Base-by-base conservation (phyloP, 2,113 vertebrate species). In the Salvelinus fontinalis region DNA sequence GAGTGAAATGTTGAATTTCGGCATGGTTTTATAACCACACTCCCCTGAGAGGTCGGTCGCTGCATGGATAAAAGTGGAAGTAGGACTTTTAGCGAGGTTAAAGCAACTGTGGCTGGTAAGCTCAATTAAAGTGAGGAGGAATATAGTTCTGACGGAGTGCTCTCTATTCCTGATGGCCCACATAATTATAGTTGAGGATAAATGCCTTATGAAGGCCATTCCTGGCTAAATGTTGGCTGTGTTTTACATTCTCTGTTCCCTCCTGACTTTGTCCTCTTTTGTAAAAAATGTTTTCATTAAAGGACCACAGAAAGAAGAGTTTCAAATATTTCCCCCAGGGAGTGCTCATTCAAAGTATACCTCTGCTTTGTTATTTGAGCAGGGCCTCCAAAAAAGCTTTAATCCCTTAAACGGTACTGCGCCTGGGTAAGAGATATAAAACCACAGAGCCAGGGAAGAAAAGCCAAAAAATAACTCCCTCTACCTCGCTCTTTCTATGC, bases 131-230 rank as follows among this genome's bases (percentile, higher is more conserved):
- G 26, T 79, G 69, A 60, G 18, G n/a, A 60, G 77, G 75, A 87
- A 87, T 80, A 84, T 83, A 65, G 34, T 48, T 8, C 39, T 48
- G 68, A 79, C 74, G 79, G 69, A 84, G 86, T 85, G 90, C 77
- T 80, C 62, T 65, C 49, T 84, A 79, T 83, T 89, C 84, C 86
- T 89, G 79, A 88, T 84, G 88, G 78, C 71, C 79, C 80, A 82
- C 83, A 85, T 92, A 93, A 93, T 92, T 91, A 91, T 71, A 92
- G 83, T 70, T 79, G 78, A 83, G 86, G 78, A 83, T 78, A 78
- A 90, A 85, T 70, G 83, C 75, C 81, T 73, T 78, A 81, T 79
- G 79, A 85, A 87, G 85, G 83, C 82, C 78, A 83, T 86, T 89
- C 75, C 76, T 72, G 75, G 84, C 77, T 84, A 79, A 89, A 90